phyloP scores from a whole-genome alignment of 2,797 vertebrate genomes.

The Molossus molossus region DNA sequence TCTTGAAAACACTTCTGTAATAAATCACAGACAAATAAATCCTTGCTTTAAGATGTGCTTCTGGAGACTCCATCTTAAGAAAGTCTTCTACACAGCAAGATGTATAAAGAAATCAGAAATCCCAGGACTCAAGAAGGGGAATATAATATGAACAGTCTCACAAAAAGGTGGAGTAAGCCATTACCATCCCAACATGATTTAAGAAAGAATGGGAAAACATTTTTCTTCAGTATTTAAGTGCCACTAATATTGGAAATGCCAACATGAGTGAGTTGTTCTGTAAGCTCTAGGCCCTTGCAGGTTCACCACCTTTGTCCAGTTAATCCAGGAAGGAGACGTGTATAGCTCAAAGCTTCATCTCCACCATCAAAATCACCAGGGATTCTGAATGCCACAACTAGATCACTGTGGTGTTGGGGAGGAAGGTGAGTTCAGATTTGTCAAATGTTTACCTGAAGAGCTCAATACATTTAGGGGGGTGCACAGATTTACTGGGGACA shows the following conservation, averaged over 20 bases:
- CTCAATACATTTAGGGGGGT: background rate
- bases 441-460: background rate
- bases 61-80: background rate
- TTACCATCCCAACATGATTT: background rate
- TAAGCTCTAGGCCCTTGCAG: background rate
- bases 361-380: background rate
- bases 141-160: background rate
- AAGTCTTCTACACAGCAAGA: background rate
- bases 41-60: background rate
- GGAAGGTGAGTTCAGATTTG: background rate
- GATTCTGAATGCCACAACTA: background rate
- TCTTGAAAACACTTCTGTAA: background rate
- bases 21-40: background rate
- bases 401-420: background rate
- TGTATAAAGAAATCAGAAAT: slow-evolving; percentile 23
- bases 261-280: background rate
- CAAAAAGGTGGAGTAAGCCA: background rate
- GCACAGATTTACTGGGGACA: background rate
- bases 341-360: background rate
- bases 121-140: background rate
- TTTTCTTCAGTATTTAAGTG: background rate
- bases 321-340: background rate
- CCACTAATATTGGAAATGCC: background rate
- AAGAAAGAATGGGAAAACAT: background rate
- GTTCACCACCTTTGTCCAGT: background rate